Evolutionary conservation across 2,113 vertebrate genomes (phyloP).

Genomic region (Leptobrachium leishanense): DNA sequence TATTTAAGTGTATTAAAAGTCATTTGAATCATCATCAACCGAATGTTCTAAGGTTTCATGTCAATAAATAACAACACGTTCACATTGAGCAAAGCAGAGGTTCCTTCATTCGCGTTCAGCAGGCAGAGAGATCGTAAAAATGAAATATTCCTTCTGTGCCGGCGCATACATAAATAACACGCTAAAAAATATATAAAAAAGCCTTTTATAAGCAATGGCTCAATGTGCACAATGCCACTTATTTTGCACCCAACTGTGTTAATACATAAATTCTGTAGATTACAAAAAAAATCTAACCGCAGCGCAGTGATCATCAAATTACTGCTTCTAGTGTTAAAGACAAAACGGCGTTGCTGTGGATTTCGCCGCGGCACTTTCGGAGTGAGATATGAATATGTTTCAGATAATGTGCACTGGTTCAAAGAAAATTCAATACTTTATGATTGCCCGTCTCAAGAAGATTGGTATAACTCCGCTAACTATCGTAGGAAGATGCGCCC

Average conservation of each 20-base stretch:
- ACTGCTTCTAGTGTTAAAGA: constrained; percentile 14
- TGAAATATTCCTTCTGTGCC: background rate
- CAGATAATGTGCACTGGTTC: constrained; percentile 42
- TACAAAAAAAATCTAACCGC: background rate
- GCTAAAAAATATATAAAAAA: background rate
- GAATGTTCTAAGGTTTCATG: too few species aligned
- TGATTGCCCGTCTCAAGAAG: constrained; percentile 28
- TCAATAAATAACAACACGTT: too few species aligned
- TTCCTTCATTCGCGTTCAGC: background rate
- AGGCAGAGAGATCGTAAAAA: background rate
- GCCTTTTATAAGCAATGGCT: background rate
- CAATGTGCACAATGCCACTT: background rate
- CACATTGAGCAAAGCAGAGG: too few species aligned
- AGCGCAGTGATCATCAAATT: background rate
- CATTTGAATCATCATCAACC: too few species aligned
- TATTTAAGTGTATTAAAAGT: too few species aligned
- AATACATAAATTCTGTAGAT: constrained; percentile 11
- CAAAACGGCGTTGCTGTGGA: constrained; percentile 7
- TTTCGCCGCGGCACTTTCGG: constrained; percentile 12
- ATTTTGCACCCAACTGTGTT: constrained; percentile 32
- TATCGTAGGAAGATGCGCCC: constrained; percentile 25
- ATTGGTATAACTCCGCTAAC: constrained; percentile 37
- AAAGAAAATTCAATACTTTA: constrained; percentile 37
- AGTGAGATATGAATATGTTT: constrained; percentile 42
- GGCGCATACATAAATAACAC: background rate